Conservation (phyloP, 35 echinoderm and acorn worm species). For the Amphiura filiformis region DNA sequence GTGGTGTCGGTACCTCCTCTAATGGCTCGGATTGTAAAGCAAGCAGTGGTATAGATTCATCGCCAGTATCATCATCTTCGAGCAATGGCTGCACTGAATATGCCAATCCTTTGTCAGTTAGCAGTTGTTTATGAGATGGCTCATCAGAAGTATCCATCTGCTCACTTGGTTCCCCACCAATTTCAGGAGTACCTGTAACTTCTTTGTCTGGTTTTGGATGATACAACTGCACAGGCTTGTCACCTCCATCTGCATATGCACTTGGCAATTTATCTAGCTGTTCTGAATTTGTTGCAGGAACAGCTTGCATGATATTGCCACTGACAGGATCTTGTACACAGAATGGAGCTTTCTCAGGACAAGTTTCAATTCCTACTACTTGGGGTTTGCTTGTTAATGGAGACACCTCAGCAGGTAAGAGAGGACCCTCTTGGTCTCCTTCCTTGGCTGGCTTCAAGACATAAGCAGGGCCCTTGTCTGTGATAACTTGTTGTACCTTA, state of each 20-base stretch:
- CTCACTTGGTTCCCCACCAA: background rate
- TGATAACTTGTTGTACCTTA: slow-evolving; percentile 17
- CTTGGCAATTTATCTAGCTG: slow-evolving; percentile 7
- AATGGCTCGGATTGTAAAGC: background rate
- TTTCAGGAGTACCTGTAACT: background rate
- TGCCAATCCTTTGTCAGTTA: slow-evolving; percentile 28
- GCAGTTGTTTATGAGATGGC: background rate
- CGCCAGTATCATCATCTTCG: background rate
- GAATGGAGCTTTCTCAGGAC: background rate
- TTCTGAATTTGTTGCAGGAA: background rate
- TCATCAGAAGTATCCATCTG: background rate
- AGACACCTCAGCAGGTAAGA: background rate
- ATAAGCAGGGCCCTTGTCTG: slow-evolving; percentile 49
- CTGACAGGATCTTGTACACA: slow-evolving; percentile 4
- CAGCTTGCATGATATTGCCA: slow-evolving; percentile 1
- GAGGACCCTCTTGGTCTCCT: background rate
- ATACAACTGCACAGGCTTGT: slow-evolving; percentile 24
- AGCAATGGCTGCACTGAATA: slow-evolving; percentile 18
- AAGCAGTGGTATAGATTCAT: background rate
- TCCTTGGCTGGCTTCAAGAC: slow-evolving; percentile 18
- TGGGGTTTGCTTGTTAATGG: background rate
- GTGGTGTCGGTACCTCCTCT: background rate
- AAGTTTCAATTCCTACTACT: background rate
- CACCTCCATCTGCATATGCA: slow-evolving; percentile 16
- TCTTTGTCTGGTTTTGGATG: slow-evolving; percentile 8